A percentile compares a stretch with the other conserved stretches of the same genome.
phyloP scores from a whole-genome alignment of 1,140 invertebrate species.

The Nilaparvata lugens region DNA sequence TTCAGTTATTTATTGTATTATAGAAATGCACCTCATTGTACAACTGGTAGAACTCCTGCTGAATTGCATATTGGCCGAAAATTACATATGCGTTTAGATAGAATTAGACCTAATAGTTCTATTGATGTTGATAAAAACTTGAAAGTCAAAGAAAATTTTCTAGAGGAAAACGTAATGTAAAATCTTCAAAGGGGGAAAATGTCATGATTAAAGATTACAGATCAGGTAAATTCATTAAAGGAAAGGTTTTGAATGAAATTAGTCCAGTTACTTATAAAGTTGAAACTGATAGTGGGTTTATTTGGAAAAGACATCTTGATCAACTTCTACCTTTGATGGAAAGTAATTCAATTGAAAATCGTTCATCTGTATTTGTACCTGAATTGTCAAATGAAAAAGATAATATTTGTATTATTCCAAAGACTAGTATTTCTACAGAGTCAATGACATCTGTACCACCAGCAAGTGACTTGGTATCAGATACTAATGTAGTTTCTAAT shows the following conservation, averaged over 20 bases:
- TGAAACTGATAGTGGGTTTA: not conserved
- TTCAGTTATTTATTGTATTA: conserved; percentile 11
- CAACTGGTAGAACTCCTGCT: conserved; percentile 14
- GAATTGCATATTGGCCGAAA: conserved; percentile 21
- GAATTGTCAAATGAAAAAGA: too few species aligned
- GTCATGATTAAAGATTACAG: not conserved
- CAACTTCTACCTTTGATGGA: conserved; percentile 22
- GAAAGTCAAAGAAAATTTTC: not conserved
- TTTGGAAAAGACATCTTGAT: conserved; percentile 4
- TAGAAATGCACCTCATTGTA: conserved; percentile 9
- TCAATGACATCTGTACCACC: too few species aligned
- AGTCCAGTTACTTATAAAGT: not conserved
- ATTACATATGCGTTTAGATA: conserved; percentile 14
- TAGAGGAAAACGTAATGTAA: not conserved
- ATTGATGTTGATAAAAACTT: too few species aligned
- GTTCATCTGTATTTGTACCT: too few species aligned
- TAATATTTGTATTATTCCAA: too few species aligned
- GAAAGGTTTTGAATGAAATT: not conserved
- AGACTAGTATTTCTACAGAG: too few species aligned
- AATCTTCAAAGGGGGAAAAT: conserved; percentile 3
- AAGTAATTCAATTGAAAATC: too few species aligned
- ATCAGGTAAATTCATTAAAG: not conserved
- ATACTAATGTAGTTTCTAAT: too few species aligned
- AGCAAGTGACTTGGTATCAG: too few species aligned
- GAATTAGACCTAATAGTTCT: too few species aligned